These are phyloP conservation scores for Drosophila arizonae DNA, from an alignment of 1,140 invertebrate genomes.

Conservation along the genomic window DNA sequence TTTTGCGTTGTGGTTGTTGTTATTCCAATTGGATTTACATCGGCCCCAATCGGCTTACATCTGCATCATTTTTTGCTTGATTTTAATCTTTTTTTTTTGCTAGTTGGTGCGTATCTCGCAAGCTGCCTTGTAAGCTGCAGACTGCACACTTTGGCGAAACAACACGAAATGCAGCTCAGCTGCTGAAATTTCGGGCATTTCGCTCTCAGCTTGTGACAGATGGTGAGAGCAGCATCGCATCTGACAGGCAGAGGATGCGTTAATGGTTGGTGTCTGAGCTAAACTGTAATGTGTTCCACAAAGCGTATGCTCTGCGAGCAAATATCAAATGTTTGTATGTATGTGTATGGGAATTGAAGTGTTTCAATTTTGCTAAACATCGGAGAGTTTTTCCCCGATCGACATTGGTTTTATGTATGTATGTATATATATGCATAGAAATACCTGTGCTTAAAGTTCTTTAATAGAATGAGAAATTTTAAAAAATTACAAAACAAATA, in stretches of 20 bases:
- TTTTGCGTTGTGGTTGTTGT: background rate
- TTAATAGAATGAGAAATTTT: too few relatives aligned
- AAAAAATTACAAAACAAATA: too few relatives aligned
- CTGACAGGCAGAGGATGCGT: constrained; percentile 23
- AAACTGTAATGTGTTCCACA: background rate
- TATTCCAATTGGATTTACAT: constrained; percentile 9
- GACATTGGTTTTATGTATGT: too few relatives aligned
- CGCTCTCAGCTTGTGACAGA: constrained; percentile 48
- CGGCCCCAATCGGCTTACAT: constrained; percentile 7
- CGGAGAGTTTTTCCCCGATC: too few relatives aligned
- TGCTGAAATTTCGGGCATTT: constrained; percentile 41
- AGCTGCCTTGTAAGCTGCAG: constrained; percentile 26
- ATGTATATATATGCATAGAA: too few relatives aligned
- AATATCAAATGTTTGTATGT: too few relatives aligned
- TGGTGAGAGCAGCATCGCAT: constrained; percentile 39
- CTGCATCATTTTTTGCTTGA: constrained; percentile 46
- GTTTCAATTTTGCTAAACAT: too few relatives aligned
- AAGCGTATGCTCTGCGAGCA: background rate
- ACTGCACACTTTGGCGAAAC: constrained; percentile 69
- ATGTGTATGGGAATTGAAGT: too few relatives aligned
- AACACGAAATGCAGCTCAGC: constrained; percentile 74
- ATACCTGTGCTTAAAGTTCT: too few relatives aligned
- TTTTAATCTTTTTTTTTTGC: constrained; percentile 28
- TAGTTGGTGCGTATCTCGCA: constrained; percentile 13
- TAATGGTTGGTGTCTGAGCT: constrained; percentile 17